Base-by-base conservation (phyloP, 2,113 vertebrate genomes). In the Entomyzon cyanotis region DNA sequence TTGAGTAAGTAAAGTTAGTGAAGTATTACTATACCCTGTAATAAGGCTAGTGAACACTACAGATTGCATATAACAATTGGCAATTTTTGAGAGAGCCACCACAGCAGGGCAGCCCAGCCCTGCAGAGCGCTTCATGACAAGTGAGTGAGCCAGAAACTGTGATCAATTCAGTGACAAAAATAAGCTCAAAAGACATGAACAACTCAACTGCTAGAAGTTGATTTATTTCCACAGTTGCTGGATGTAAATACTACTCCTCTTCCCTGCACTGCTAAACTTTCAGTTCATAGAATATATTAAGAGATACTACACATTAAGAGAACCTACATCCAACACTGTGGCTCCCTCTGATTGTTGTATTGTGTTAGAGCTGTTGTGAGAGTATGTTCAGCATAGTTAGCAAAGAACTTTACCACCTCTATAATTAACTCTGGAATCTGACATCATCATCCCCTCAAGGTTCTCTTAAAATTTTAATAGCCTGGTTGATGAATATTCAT, bases 401-500 rank as follows among this genome's bases (percentile, higher is more conserved):
- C 33, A 73, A 89, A 79, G 79, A 90, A 74, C 63, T 89, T 94
- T 77, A 79, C 76, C 69, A 71, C 52, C 46, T 89, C 71, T 91
- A 5, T 89, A 90, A 95, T 91, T 96, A 96, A 78, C 62, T 94
- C 23, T 80, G 56, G 67, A 90, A 64, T 71, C 90, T 97, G 65
- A 95, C 85, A 87, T 94, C 87, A 96, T 84, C 90, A 91, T 52
- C 25, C 63, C 89, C 83, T 87, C 47, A 67, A 91, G 91, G 56
- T 89, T 74, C 89, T 90, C 63, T 89, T 94, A 95, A 95, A 95
- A 80, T 74, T 91, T 96, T 95, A 94, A 93, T 76, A 73, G 50
- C 33, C 87, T 69, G 60, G 33, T 84, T 95, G 87, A 91, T 95
- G 90, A 94, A 96, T 97, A 93, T 90, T 93, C 31, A 94, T 95